Evolutionary conservation across 2,888 invertebrate species (phyloP).

Genomic region (Monopis laevigella): DNA sequence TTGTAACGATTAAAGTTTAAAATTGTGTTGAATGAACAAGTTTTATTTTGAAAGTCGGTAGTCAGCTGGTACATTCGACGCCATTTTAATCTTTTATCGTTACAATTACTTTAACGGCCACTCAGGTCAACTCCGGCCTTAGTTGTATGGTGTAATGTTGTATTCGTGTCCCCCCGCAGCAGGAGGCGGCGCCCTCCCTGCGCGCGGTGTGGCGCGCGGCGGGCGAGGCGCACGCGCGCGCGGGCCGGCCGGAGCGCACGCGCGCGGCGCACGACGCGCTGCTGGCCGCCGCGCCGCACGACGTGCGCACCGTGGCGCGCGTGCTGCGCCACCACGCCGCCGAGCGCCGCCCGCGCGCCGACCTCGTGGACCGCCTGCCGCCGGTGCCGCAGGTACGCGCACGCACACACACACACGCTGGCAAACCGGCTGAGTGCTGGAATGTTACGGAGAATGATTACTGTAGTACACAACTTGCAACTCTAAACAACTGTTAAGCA

Average conservation of each 20-base stretch:
- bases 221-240: conserved; percentile 83
- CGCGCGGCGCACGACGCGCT: conserved; percentile 77
- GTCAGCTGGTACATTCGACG: too few species aligned
- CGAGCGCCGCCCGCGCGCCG: conserved; percentile 80
- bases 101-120: too few species aligned
- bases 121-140: too few species aligned
- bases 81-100: too few species aligned
- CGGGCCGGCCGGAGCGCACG: conserved; percentile 85
- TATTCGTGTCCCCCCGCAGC: too few species aligned
- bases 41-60: too few species aligned
- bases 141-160: too few species aligned
- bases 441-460: too few species aligned
- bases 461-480: too few species aligned
- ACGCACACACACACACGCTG: background rate
- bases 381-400: conserved; percentile 24
- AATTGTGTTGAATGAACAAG: too few species aligned
- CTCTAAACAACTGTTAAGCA: too few species aligned
- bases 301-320: conserved; percentile 78
- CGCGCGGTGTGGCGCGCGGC: conserved; percentile 88
- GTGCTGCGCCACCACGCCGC: conserved; percentile 84
- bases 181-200: conserved; percentile 51
- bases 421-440: background rate
- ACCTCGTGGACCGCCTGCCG: conserved; percentile 50
- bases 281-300: conserved; percentile 68
- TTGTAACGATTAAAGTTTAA: too few species aligned